phyloP scores from a whole-genome alignment of 1,140 invertebrate species.

The Drosophila watanabei region DNA sequence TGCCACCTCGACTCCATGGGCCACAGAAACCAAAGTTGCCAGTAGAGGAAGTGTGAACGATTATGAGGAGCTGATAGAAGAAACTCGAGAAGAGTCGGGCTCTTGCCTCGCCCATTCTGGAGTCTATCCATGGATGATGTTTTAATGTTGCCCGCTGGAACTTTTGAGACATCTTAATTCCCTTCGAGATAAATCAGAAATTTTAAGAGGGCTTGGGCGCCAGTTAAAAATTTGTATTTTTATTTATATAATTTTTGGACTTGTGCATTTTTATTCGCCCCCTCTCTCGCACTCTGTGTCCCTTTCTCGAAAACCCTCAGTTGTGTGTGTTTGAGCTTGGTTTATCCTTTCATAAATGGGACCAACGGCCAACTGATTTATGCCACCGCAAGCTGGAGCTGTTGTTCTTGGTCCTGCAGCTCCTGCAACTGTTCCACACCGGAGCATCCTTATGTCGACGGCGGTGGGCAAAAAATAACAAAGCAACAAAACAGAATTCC shows the following conservation, averaged over 20 bases:
- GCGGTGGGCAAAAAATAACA: constrained; percentile 67
- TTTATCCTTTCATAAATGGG: constrained; percentile 83
- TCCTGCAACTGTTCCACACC: constrained; percentile 52
- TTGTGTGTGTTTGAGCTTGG: constrained; percentile 46
- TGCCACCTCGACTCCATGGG: not conserved
- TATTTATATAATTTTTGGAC: constrained; percentile 65
- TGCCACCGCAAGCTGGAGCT: constrained; percentile 76
- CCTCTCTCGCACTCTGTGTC: not conserved
- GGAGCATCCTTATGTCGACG: constrained; percentile 58
- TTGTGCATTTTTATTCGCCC: constrained; percentile 72
- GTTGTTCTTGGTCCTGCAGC: constrained; percentile 31
- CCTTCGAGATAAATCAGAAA: constrained; percentile 78
- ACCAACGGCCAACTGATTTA: constrained; percentile 77
- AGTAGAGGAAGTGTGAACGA: constrained; percentile 65
- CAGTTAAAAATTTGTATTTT: constrained; percentile 69
- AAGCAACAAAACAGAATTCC: constrained; percentile 82
- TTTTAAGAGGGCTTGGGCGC: constrained; percentile 20
- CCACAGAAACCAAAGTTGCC: constrained; percentile 52
- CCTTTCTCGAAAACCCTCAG: not conserved
- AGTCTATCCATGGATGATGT: constrained; percentile 36
- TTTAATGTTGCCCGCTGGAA: constrained; percentile 64
- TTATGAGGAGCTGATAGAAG: constrained; percentile 66
- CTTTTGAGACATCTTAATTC: constrained; percentile 84
- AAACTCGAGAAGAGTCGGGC: constrained; percentile 10
- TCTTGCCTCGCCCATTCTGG: constrained; percentile 5